Percentiles rank a stretch among this genome's conserved stretches.
phyloP scores from a whole-genome alignment of 1,140 invertebrate species.

The Lordiphosa stackelbergi region DNA sequence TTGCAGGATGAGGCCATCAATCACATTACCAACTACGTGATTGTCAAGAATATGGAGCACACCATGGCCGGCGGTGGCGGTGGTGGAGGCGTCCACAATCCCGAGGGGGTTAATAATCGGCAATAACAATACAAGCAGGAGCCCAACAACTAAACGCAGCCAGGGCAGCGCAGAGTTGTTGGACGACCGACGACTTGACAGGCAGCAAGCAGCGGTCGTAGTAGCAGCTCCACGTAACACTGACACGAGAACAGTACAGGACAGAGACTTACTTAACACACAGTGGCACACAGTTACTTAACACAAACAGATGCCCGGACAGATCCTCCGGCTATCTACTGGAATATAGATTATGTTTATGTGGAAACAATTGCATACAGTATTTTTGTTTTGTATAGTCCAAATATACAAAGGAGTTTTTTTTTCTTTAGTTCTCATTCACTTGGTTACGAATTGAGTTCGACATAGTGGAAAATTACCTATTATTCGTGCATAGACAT shows the following conservation, averaged over 20 bases:
- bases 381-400: slow-evolving; percentile 71
- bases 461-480: slow-evolving; percentile 25
- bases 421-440: slow-evolving; percentile 39
- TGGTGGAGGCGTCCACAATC: slow-evolving; percentile 49
- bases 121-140: slow-evolving; percentile 76
- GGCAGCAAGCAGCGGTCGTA: slow-evolving; percentile 21
- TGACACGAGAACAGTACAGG: slow-evolving; percentile 14
- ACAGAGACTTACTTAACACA: slow-evolving; percentile 50
- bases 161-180: slow-evolving; percentile 43
- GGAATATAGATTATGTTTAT: slow-evolving; percentile 30
- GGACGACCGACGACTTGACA: slow-evolving; percentile 30
- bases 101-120: slow-evolving; percentile 62
- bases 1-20: slow-evolving; percentile 75
- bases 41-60: slow-evolving; percentile 76
- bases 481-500: slow-evolving; percentile 49
- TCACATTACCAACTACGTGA: slow-evolving; percentile 74
- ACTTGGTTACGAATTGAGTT: slow-evolving; percentile 54
- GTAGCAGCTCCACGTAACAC: slow-evolving; percentile 52
- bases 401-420: slow-evolving; percentile 69
- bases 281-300: slow-evolving; percentile 63
- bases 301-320: slow-evolving; percentile 21
- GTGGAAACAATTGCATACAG: slow-evolving; percentile 52
- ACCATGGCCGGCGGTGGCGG: slow-evolving; percentile 53
- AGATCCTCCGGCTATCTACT: no score
- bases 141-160: slow-evolving; percentile 59